Base-by-base conservation (phyloP, 2,888 invertebrate genomes). In the Alentia gelatinosa region DNA sequence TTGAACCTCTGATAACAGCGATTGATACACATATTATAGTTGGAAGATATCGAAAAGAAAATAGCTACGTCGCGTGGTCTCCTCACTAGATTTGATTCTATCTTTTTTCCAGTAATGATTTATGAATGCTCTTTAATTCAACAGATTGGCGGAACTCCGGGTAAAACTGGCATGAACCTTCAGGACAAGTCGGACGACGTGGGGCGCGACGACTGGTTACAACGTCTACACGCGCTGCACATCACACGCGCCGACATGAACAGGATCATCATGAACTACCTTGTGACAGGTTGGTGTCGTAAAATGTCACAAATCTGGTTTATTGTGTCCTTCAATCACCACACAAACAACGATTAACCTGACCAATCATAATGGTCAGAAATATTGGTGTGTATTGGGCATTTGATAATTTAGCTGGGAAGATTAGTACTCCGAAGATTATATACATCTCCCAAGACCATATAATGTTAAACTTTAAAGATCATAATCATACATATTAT, bases 201-300 rank as follows among this genome's bases (percentile, higher is more conserved):
- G 84, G 68, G 84, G 26, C 94, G 94, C 91, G 95, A 98, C 93
- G 98, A 98, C 94, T 98, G 97, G 97, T 97, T 98, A 94, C 97
- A 97, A 92, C 97, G 97, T 95, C 96, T 98, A 23, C 98, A 98
- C 95, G 96, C 96, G 88, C 97, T 97, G 92, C 98, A 98, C 94
- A 97, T 98, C 94, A 98, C 98, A 90, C 97, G 98, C 94, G 97
- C 98, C 74, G 98, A 98, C 94, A 99, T 99, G 98, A 99, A 99
- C 96, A 98, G 98, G 96, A 97, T 99, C 93, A 98, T 99, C 93
- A 99, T 99, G 99, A 99, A 99, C 96, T 99, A 99, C 83, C 91
- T 93, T 5, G 92, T 93, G n/a, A 93, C 93, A 90, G 93, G 93
- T 93, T 63, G 56, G 68, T 30, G 4, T 33, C n/a, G n/a, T n/a